Conservation (phyloP, 2,888 invertebrate genomes). For the Lasioglossum villosulum region DNA sequence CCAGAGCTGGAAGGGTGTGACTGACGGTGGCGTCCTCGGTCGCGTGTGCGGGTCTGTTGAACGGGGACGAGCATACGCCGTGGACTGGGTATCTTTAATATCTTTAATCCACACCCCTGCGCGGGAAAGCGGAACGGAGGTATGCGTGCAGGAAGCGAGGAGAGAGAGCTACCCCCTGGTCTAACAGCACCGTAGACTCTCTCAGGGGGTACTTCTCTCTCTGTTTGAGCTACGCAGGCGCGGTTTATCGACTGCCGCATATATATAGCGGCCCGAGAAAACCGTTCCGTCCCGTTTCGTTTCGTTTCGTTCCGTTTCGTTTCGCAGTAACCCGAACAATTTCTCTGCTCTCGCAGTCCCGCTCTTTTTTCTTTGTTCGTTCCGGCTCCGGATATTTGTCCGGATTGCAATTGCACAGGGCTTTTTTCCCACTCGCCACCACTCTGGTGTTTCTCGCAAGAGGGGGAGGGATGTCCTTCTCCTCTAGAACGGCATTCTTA, state of each 20-base stretch:
- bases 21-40: constrained; percentile 11
- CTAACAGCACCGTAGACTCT: constrained; percentile 34
- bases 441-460: neutral
- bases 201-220: constrained; percentile 35
- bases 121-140: constrained; percentile 64
- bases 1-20: constrained; percentile 44
- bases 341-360: constrained; percentile 69
- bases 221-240: constrained; percentile 77
- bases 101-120: constrained; percentile 75
- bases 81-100: constrained; percentile 69
- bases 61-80: constrained; percentile 20
- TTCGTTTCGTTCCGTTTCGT: constrained; percentile 76
- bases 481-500: constrained; percentile 2
- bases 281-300: constrained; percentile 68
- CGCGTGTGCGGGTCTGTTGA: constrained; percentile 10
- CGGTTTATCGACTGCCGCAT: constrained; percentile 81
- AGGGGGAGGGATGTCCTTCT: neutral
- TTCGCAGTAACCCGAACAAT: constrained; percentile 78
- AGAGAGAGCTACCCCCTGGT: constrained; percentile 40
- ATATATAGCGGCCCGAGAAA: constrained; percentile 70
- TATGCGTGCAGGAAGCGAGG: constrained; percentile 63
- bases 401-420: constrained; percentile 75
- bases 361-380: constrained; percentile 74
- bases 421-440: constrained; percentile 74
- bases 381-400: constrained; percentile 78